Evolutionary conservation across 2,113 vertebrate species (phyloP).

Genomic region (Leptocoma aspasia): DNA sequence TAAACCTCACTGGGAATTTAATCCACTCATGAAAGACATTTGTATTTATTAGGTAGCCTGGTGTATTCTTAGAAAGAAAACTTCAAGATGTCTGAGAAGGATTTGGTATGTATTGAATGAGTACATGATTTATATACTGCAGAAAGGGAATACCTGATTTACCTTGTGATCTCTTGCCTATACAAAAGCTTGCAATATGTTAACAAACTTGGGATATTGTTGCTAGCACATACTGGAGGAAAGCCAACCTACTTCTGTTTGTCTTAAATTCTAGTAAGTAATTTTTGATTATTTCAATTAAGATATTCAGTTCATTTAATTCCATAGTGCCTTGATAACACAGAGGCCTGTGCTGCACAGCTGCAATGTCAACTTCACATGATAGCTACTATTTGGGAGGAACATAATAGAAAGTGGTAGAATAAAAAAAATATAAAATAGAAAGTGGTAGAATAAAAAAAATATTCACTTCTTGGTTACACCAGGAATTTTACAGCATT

Average conservation of each 20-base stretch:
- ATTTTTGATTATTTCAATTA: conserved; percentile 2
- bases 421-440: neutral
- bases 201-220: neutral
- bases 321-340: neutral
- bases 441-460: neutral
- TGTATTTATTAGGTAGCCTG: neutral
- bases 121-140: neutral
- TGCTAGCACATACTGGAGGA: neutral
- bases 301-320: neutral
- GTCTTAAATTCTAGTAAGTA: neutral
- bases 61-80: neutral
- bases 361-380: neutral
- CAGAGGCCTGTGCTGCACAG: neutral
- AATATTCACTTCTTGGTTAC: neutral
- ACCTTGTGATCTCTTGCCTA: neutral
- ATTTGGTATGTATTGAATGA: neutral
- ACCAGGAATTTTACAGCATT: neutral
- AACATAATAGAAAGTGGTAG: neutral
- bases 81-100: neutral
- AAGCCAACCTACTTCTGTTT: neutral
- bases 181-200: neutral
- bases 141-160: neutral
- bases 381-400: neutral
- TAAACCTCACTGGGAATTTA: neutral
- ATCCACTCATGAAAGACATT: neutral